These are phyloP conservation scores for Philopedon plagiatum DNA, from an alignment of 2,888 invertebrate genomes.

Conservation along the genomic window DNA sequence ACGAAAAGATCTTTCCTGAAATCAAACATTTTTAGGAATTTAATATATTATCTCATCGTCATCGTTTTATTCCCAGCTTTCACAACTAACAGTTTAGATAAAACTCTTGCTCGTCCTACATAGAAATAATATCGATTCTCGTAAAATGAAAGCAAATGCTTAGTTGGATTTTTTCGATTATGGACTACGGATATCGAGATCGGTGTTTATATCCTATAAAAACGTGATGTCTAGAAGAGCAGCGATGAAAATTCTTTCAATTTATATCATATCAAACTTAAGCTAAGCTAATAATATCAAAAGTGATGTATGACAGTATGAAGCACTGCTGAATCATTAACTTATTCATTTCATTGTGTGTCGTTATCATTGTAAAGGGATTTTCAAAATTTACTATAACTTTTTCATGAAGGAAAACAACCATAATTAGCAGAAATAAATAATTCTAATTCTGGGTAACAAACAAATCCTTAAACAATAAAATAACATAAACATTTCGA, in stretches of 20 bases:
- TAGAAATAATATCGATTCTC: background rate
- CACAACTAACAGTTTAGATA: background rate
- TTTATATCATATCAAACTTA: too few relatives aligned
- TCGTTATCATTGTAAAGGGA: too few relatives aligned
- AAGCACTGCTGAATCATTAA: too few relatives aligned
- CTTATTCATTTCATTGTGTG: too few relatives aligned
- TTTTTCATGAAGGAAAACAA: too few relatives aligned
- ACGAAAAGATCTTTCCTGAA: background rate
- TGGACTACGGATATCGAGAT: background rate
- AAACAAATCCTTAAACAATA: background rate
- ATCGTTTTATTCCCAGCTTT: background rate
- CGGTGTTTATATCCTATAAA: too few relatives aligned
- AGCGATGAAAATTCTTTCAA: too few relatives aligned
- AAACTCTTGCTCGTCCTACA: background rate
- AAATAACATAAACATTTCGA: conserved; percentile 2
- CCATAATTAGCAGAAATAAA: background rate
- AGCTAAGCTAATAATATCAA: too few relatives aligned
- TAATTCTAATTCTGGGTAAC: background rate
- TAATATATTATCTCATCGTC: background rate
- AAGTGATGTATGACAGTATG: too few relatives aligned
- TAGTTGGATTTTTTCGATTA: background rate
- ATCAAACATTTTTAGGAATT: conserved; percentile 1
- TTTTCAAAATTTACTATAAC: too few relatives aligned
- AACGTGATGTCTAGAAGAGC: too few relatives aligned
- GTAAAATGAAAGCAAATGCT: background rate